Conservation (phyloP, 2,888 invertebrate genomes). For the Pseudoips prasinana region DNA sequence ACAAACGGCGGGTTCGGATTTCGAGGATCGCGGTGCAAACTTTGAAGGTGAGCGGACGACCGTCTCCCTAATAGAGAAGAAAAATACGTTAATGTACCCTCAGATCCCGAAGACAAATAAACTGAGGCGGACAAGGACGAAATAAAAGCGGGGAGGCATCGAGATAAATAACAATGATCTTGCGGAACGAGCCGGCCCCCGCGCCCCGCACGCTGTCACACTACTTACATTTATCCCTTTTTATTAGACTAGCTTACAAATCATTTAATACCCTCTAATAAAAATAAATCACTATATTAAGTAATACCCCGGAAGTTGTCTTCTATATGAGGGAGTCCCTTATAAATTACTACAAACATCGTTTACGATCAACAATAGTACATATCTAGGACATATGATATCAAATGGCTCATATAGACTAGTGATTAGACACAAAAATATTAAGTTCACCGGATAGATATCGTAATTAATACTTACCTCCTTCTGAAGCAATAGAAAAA, state of each 20-base stretch:
- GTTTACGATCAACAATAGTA: too few species aligned
- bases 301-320: constrained; percentile 20
- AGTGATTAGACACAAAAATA: too few species aligned
- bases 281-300: constrained; percentile 29
- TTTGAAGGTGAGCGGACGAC: constrained; percentile 76
- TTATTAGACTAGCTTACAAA: constrained; percentile 46
- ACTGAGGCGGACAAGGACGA: constrained; percentile 72
- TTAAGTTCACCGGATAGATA: too few species aligned
- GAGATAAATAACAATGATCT: constrained; percentile 79
- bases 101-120: constrained; percentile 80
- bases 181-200: constrained; percentile 47
- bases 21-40: constrained; percentile 60
- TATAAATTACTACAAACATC: constrained; percentile 21
- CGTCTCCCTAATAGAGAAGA: constrained; percentile 79
- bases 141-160: constrained; percentile 72
- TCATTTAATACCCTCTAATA: constrained; percentile 36
- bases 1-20: constrained; percentile 63
- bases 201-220: constrained; percentile 38
- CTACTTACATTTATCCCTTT: constrained; percentile 54
- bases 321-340: too few species aligned
- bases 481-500: too few species aligned
- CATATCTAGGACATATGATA: too few species aligned
- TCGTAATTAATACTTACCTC: too few species aligned
- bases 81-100: constrained; percentile 82
- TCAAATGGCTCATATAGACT: too few species aligned